Evolutionary conservation across 2,113 vertebrate genomes (phyloP).

Genomic region (Toxostoma redivivum): DNA sequence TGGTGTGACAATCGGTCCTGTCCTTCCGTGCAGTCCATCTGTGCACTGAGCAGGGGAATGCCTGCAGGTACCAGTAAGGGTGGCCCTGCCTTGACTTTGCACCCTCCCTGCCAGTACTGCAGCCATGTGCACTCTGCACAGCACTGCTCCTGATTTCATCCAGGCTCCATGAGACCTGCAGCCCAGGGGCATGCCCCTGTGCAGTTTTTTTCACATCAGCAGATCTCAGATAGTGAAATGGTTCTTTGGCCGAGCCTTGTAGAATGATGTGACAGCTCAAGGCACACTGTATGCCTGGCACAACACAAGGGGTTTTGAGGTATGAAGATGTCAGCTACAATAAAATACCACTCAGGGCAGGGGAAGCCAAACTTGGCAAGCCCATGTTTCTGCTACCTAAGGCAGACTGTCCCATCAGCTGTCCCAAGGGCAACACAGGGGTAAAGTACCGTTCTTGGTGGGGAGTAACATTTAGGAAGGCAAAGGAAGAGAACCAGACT

Average conservation of each 20-base stretch:
- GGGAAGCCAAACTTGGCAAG: not conserved
- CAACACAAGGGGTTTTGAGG: accelerated
- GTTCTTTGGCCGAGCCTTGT: not conserved
- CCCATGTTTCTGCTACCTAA: not conserved
- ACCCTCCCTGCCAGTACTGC: accelerated
- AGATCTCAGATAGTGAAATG: not conserved
- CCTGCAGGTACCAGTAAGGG: not conserved
- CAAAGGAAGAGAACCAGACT: not conserved
- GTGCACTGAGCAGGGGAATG: not conserved
- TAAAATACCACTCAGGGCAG: not conserved
- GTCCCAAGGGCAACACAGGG: not conserved
- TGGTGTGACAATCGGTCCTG: not conserved
- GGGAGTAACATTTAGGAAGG: not conserved
- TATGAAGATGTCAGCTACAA: not conserved
- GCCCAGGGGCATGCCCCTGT: not conserved
- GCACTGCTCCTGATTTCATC: not conserved
- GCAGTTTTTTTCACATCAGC: not conserved
- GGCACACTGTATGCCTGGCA: not conserved
- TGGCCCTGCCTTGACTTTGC: not conserved
- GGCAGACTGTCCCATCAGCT: not conserved
- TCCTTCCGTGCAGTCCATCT: too few relatives aligned
- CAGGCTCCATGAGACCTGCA: not conserved
- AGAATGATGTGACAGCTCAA: not conserved
- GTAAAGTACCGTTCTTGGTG: accelerated
- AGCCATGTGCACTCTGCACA: accelerated